phyloP scores from a whole-genome alignment of 2,113 vertebrate genomes.

The Ariopsis seemanni region DNA sequence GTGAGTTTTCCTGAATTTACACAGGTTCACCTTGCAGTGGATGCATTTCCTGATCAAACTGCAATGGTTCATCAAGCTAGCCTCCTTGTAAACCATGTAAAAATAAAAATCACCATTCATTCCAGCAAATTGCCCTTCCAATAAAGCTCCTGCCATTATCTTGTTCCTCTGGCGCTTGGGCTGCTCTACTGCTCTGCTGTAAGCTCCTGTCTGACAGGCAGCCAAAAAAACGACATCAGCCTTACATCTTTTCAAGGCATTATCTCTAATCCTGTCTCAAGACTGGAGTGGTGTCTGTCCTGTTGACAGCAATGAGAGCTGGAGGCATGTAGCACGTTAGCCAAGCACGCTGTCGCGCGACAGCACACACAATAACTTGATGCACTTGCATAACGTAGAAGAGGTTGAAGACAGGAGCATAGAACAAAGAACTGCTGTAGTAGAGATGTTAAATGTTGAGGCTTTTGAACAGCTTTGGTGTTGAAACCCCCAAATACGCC shows the following conservation, averaged over 20 bases:
- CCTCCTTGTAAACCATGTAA: neutral
- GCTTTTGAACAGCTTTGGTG: neutral
- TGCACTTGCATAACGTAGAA: neutral
- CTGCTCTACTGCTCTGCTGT: neutral
- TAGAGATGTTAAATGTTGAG: neutral
- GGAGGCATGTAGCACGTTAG: constrained; percentile 34
- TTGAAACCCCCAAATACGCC: neutral
- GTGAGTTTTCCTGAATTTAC: constrained; percentile 34
- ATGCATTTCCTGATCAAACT: neutral
- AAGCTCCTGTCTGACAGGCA: constrained; percentile 43
- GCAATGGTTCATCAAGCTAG: neutral
- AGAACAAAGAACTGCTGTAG: neutral
- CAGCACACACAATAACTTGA: constrained; percentile 1
- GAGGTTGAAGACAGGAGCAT: neutral
- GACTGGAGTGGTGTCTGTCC: constrained; percentile 31
- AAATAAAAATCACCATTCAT: constrained; percentile 1
- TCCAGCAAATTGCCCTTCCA: constrained; percentile 30
- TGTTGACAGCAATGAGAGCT: constrained; percentile 46
- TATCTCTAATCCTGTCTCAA: constrained; percentile 55
- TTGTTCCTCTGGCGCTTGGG: constrained; percentile 14
- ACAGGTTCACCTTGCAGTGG: neutral
- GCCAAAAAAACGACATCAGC: constrained; percentile 47
- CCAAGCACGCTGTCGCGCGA: neutral
- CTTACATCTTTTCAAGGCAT: constrained; percentile 41
- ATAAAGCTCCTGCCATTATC: neutral